Evolutionary conservation across 1,140 invertebrate genomes (phyloP), one percentile per base, ranked within the genome.

Genomic region (Atta cephalotes): DNA sequence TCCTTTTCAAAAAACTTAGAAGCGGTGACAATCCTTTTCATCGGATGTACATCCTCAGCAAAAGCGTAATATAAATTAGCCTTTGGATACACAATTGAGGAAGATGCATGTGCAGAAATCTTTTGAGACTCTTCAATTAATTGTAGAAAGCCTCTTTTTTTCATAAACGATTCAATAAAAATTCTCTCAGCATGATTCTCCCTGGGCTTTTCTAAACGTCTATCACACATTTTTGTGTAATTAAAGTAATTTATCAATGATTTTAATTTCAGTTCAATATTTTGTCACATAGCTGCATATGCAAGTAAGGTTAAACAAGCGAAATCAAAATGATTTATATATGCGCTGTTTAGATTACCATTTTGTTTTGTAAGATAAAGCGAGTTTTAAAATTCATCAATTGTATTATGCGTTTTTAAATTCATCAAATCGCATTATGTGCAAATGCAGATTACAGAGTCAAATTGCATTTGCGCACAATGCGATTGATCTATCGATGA

Each of bases 41-140:
- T 92, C 7, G 94, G 92, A 87, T 95, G 93, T 0, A 90, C 88
- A 79, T 95, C 93, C 85, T 95, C 95, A 53, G 92, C 91, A 56
- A 91, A 93, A 39, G 91, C 87, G 68, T 95, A 95, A 79, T 95
- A 96, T 45, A 93, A 90, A 85, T 93, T 94, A 0, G 91, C 92
- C 60, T 84, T 91, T 4, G 95, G 93, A 86, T 94, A 93, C 12
- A 87, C 82, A 9, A 74, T n/a, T 3, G 77, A 60, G 74, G 78
- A 39, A 1, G 45, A 51, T n/a, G 79, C n/a, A 2, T 85, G 74
- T 6, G 66, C 0, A 0, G 68, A 60, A 25, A 21, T 3, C 3
- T 31, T 49, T 18, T 76, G 10, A n/a, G 85, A 56, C 72, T 90
- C 89, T 81, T 88, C 87, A 12, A 92, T 77, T 58, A 60, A 82